Conservation (phyloP, 2,888 invertebrate species). For the Kuschelorhynchus macadamiae region DNA sequence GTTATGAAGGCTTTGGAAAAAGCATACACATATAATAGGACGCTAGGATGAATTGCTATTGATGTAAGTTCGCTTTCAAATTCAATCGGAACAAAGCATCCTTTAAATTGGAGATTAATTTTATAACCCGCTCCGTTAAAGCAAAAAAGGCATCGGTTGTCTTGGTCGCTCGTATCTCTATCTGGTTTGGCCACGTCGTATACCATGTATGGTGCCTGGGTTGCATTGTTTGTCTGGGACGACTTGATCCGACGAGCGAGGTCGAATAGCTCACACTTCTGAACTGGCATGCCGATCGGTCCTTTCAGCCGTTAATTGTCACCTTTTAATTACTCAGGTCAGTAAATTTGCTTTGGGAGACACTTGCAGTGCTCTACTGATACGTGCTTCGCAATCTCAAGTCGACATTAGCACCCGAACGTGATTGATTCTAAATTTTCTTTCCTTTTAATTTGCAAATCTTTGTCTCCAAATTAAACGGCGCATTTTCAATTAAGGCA, state of each 20-base stretch:
- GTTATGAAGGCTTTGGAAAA: no score
- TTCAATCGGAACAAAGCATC: conserved; percentile 48
- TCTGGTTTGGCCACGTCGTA: conserved; percentile 50
- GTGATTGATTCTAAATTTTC: conserved; percentile 40
- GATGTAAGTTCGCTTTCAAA: conserved; percentile 35
- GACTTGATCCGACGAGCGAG: conserved; percentile 52
- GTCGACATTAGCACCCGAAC: conserved; percentile 42
- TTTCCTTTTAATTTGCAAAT: conserved; percentile 9
- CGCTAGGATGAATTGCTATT: conserved; percentile 15
- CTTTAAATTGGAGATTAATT: conserved; percentile 51
- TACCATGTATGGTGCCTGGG: conserved; percentile 54
- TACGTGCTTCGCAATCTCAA: conserved; percentile 56
- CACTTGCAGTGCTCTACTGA: conserved; percentile 55
- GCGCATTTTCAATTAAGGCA: no score
- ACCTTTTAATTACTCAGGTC: conserved; percentile 69
- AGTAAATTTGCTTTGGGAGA: conserved; percentile 59
- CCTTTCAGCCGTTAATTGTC: conserved; percentile 69
- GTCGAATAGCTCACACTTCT: conserved; percentile 66
- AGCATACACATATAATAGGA: neutral
- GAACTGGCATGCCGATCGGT: conserved; percentile 67
- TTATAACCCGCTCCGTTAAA: conserved; percentile 44
- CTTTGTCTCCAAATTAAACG: no score
- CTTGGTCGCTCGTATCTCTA: conserved; percentile 51
- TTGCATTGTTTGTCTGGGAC: conserved; percentile 53
- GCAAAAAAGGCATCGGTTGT: conserved; percentile 45